These are phyloP conservation scores for Caenorhabditis becei DNA, from an alignment of 2,888 invertebrate genomes.

Conservation along the genomic window DNA sequence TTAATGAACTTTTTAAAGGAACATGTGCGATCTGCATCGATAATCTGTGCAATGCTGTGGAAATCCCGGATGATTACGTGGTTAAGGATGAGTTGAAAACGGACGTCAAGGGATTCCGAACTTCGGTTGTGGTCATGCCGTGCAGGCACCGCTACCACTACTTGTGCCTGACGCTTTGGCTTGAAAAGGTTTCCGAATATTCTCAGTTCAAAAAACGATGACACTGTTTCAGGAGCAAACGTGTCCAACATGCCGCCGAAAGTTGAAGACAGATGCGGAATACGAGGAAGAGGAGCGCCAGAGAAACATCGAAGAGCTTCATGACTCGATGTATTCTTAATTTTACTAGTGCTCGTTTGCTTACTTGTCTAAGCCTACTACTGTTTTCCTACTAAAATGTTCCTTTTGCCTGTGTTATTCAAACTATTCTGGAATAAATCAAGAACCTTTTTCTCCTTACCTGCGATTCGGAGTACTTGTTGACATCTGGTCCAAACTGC, in stretches of 20 bases:
- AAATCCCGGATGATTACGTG: conserved; percentile 16
- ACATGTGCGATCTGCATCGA: conserved; percentile 53
- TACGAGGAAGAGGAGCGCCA: conserved; percentile 35
- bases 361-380: background rate
- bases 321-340: conserved; percentile 55
- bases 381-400: background rate
- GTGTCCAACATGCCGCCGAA: conserved; percentile 54
- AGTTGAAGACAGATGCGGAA: conserved; percentile 42
- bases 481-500: conserved; percentile 72
- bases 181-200: conserved; percentile 24
- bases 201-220: background rate
- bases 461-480: conserved; percentile 69
- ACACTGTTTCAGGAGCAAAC: conserved; percentile 3
- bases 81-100: conserved; percentile 5
- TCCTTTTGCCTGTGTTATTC: background rate
- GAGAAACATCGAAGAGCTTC: conserved; percentile 46
- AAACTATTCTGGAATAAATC: background rate
- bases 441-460: conserved; percentile 24
- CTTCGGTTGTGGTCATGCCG: conserved; percentile 30
- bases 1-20: conserved; percentile 4
- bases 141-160: conserved; percentile 56
- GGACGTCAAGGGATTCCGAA: background rate
- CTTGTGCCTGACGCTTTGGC: conserved; percentile 50
- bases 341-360: background rate
- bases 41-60: conserved; percentile 9